Percentiles rank a stretch among this genome's conserved stretches.
Evolutionary conservation across 2,113 vertebrate genomes (phyloP).

Genomic region (Lagopus leucura): DNA sequence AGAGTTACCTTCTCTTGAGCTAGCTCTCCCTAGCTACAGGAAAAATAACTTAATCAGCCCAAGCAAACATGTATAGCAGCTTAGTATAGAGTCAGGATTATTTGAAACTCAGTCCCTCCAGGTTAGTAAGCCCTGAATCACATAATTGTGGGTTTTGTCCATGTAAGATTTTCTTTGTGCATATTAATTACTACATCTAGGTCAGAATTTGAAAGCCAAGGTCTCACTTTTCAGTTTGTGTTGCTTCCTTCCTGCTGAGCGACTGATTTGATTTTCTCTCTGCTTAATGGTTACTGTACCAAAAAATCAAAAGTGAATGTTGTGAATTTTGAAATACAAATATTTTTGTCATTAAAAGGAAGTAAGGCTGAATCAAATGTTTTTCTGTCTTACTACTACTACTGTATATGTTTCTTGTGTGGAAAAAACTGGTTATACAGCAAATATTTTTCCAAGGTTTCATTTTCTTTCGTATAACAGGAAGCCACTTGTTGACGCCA

Average conservation of each 20-base stretch:
- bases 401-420: neutral
- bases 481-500: neutral
- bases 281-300: neutral
- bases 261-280: neutral
- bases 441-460: neutral
- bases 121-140: neutral
- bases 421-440: neutral
- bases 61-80: neutral
- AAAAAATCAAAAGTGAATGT: neutral
- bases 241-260: neutral
- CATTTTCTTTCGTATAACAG: neutral
- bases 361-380: neutral
- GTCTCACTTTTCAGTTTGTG: neutral
- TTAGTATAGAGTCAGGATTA: neutral
- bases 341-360: neutral
- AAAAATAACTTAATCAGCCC: neutral
- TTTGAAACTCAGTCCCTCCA: neutral
- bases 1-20: neutral
- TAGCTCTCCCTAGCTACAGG: neutral
- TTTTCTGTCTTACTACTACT: neutral
- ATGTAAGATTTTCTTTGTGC: neutral
- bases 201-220: neutral
- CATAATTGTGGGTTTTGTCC: neutral
- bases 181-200: neutral
- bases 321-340: neutral